Base-by-base conservation (phyloP, 2,113 vertebrate species). In the Poecilia latipinna region DNA sequence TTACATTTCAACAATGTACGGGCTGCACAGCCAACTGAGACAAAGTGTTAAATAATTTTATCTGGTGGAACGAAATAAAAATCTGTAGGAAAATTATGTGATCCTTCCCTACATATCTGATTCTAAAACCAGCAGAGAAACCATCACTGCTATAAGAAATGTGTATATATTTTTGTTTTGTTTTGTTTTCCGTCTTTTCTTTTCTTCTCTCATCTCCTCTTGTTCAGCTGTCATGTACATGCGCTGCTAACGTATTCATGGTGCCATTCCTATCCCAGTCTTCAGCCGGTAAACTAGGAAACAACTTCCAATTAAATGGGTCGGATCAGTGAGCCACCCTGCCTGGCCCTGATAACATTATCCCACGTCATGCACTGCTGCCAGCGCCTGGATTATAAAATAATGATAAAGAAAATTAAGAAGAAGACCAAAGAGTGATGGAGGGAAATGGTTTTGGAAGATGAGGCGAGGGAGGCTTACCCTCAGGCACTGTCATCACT, bases 231-330 rank as follows among this genome's bases (percentile, higher is more conserved):
- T 69, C 72, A 65, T 12, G 28, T 67, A 68, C 77, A 77, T 26
- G 74, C 61, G 71, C 19, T 8, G 8, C 12, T 39, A 68, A 76
- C 82, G 51, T 61, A 24, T 32, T 71, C 44, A 0, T 39, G 64
- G 12, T 62, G 76, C 72, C 19, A 4, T 68, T 74, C 75, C 60
- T 54, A 8, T 72, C 31, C 65, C 22, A 51, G 24, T 82, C 70
- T 78, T 69, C 48, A 24, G 28, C 70, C 64, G n/a, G 15, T 4
- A 75, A 79, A 79, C 72, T 72, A 61, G 32, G 79, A 88, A 87
- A 89, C 85, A 88, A 86, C 84, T 83, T 88, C 82, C 82, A 86
- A 83, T 90, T 87, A 90, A 82, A n/a, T 62, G 85, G 78, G 83
- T 73, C 70, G 85, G 71, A 88, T 87, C 82, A 79, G 82, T 26